Percentiles rank a stretch among this genome's conserved stretches.
Evolutionary conservation across 1,140 invertebrate species (phyloP).

Genomic region (Heliothis subflexa): DNA sequence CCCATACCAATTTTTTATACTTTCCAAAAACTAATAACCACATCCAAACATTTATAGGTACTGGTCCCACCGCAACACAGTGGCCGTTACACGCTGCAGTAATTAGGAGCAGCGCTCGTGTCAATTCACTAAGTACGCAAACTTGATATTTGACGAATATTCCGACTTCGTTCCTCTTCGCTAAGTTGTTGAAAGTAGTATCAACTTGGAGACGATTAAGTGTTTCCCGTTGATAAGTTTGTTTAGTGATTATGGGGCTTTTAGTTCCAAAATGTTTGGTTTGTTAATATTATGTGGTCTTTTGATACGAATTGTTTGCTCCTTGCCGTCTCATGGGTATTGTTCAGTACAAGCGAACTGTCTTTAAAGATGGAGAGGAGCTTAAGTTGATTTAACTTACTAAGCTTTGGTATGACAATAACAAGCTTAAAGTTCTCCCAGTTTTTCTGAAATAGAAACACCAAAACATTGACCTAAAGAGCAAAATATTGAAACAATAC

Average conservation of each 20-base stretch:
- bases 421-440: too few relatives aligned
- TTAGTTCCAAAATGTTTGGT: conserved; percentile 18
- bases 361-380: too few relatives aligned
- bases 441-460: background rate
- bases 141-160: conserved; percentile 33
- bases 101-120: conserved; percentile 24
- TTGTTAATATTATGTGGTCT: conserved; percentile 22
- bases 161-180: conserved; percentile 24
- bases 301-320: background rate
- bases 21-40: background rate
- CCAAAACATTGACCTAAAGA: conserved; percentile 1
- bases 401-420: too few relatives aligned
- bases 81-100: conserved; percentile 22
- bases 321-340: background rate
- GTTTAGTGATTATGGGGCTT: conserved; percentile 30
- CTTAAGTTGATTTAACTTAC: too few relatives aligned
- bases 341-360: background rate
- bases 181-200: conserved; percentile 42
- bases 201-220: conserved; percentile 44
- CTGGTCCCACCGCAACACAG: background rate
- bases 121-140: conserved; percentile 40
- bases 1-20: background rate
- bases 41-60: background rate
- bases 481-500: conserved; percentile 9
- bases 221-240: conserved; percentile 44